These are phyloP conservation scores for Isichthys henryi DNA, from an alignment of 2,113 vertebrate species.

Conservation along the genomic window DNA sequence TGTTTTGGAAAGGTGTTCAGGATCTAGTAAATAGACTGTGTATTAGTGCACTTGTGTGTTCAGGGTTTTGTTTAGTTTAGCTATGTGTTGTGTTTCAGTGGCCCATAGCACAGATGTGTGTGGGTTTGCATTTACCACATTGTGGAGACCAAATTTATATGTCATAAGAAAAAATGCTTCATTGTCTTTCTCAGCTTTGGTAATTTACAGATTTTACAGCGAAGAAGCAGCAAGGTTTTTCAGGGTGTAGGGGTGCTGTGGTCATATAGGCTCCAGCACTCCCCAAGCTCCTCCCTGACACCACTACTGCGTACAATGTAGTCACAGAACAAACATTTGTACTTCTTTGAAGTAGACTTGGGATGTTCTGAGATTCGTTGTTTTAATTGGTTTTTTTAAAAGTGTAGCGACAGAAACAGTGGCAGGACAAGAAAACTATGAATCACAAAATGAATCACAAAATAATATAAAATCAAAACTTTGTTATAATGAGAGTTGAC, in stretches of 20 bases:
- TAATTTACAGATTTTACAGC: neutral
- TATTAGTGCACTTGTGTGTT: neutral
- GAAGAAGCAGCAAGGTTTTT: neutral
- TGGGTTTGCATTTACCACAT: neutral
- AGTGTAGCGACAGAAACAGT: neutral
- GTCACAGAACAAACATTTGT: neutral
- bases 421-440: neutral
- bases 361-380: neutral
- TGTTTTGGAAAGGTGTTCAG: neutral
- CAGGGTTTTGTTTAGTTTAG: neutral
- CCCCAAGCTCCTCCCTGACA: neutral
- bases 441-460: neutral
- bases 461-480: neutral
- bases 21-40: neutral
- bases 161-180: neutral
- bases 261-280: neutral
- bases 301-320: neutral
- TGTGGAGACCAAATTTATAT: neutral
- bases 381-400: neutral
- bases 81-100: neutral
- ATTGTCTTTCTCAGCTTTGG: neutral
- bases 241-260: neutral
- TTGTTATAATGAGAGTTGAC: neutral
- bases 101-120: neutral
- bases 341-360: neutral